Base-by-base conservation (phyloP, 2,113 vertebrate species). In the Solenodon paradoxus region DNA sequence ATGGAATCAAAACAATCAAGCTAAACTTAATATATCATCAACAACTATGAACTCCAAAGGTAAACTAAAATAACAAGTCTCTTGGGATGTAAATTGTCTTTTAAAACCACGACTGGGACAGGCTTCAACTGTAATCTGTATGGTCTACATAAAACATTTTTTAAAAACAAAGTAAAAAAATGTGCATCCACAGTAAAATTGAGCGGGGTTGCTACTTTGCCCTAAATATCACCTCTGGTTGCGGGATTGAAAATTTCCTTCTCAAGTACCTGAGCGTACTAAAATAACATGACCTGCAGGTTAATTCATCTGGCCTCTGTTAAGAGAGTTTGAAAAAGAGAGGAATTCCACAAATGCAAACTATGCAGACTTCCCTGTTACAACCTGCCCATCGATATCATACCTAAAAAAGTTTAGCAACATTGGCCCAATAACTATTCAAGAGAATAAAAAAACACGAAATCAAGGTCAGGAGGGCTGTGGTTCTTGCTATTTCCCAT, bases 261-360 rank as follows among this genome's bases (percentile, higher is more conserved):
- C 45, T 84, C 61, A 57, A 77, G 77, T 53, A 47, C 45, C 24
- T n/a, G 2, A 88, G 5, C 42, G 10, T 66, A 63, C n/a, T 68
- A 88, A 91, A 88, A 91, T 45, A 94, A 84, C 11, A 74, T 47
- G 57, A 92, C 26, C 78, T 49, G 22, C 13, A 91, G 59, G 51
- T 91, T 86, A 96, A 88, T n/a, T 63, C 32, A 32, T 85, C 68
- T 85, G 69, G 42, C 35, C 61, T 88, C 57, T 93, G n/a, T 74
- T 89, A 93, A 96, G n/a, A 11, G 20, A 16, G 17, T 45, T 59
- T 91, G 63, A n/a, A 95, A 95, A 92, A 92, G 2, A 82, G 32
- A 91, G 82, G 78, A 69, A 94, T 92, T 57, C 38, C 24, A 96
- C 24, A 95, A 69, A 93, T 94, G 63, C 40, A 80, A 90, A 95